Evolutionary conservation across 1,140 invertebrate species (phyloP).

Genomic region (Cryptotermes secundus): DNA sequence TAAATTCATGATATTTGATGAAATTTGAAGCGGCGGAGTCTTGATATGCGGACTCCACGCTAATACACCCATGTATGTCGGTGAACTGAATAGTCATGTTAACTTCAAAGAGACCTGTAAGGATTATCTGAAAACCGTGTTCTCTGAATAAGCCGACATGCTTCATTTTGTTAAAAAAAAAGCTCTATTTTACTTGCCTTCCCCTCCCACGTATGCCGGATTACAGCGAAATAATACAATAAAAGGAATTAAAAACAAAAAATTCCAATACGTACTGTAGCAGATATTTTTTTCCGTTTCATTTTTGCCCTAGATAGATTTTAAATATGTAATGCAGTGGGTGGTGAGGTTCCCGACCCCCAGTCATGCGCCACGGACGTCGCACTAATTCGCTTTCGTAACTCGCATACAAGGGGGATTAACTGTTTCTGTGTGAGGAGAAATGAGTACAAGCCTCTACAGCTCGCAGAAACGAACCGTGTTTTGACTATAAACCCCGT

Average conservation of each 20-base stretch:
- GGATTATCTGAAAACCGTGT: background rate
- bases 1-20: too few species aligned
- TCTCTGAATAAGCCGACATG: background rate
- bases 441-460: background rate
- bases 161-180: background rate
- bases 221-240: background rate
- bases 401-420: background rate
- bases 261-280: background rate
- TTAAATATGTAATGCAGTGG: background rate
- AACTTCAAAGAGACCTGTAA: background rate
- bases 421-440: background rate
- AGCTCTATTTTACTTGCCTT: background rate
- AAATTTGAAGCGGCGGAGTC: background rate
- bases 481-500: background rate
- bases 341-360: background rate
- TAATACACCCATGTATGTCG: background rate
- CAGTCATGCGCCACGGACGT: background rate
- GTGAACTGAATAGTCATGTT: background rate
- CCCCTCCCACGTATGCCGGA: background rate
- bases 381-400: conserved; percentile 10
- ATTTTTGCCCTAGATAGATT: background rate
- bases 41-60: background rate
- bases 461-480: background rate
- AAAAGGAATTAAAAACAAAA: background rate
- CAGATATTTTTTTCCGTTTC: background rate